phyloP scores from a whole-genome alignment of 2,797 vertebrate genomes.

The Clarias platycephalus region DNA sequence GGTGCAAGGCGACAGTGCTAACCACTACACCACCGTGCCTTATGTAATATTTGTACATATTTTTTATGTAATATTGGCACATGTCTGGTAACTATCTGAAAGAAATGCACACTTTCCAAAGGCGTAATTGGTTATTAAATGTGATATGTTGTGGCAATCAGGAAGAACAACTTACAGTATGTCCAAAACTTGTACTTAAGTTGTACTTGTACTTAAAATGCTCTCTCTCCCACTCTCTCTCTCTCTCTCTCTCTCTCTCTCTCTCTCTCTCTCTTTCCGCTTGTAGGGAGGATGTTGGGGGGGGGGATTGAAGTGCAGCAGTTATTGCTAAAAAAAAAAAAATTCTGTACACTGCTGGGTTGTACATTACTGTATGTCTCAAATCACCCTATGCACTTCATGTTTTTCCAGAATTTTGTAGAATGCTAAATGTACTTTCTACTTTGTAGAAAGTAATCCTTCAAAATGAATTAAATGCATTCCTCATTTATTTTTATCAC shows the following conservation, averaged over 20 bases:
- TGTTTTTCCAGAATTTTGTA: background rate
- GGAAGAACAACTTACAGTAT: constrained; percentile 71
- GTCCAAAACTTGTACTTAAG: constrained; percentile 60
- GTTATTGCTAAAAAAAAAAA: constrained; percentile 2
- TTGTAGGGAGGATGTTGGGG: background rate
- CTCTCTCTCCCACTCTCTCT: background rate
- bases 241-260: background rate
- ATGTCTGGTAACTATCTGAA: background rate
- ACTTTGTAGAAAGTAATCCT: background rate
- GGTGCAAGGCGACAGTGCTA: too few relatives aligned
- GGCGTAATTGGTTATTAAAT: too few relatives aligned
- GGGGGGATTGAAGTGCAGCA: too few relatives aligned
- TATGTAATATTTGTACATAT: too few relatives aligned
- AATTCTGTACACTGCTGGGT: background rate
- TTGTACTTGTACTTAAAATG: too few relatives aligned
- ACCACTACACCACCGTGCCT: too few relatives aligned
- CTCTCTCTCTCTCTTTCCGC: background rate
- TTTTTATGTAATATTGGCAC: background rate
- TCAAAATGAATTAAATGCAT: background rate
- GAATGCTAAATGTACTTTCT: too few relatives aligned
- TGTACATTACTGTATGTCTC: background rate
- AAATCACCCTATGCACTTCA: constrained; percentile 1
- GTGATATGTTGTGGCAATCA: constrained; percentile 60
- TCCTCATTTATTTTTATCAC: too few relatives aligned
- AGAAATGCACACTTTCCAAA: background rate